Evolutionary conservation across 2,113 vertebrate genomes (phyloP), one percentile per base, ranked within the genome.

Genomic region (Craseonycteris thonglongyai): DNA sequence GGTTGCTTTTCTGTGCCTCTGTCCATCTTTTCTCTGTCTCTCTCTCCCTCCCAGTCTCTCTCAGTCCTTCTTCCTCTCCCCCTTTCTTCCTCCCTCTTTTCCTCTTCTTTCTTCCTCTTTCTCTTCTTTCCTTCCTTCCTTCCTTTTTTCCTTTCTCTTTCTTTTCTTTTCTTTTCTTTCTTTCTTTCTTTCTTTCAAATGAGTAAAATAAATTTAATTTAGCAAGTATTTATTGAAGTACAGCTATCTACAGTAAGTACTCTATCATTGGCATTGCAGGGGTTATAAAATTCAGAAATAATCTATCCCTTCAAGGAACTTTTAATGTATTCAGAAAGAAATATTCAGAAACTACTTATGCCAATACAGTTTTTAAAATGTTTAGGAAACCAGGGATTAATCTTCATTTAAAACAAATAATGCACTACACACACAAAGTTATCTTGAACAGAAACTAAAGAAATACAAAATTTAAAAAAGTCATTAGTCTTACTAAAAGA

Each of bases 331-430:
- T 91, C 30, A 58, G 42, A 90, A 68, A 79, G 5, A 89, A 95
- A 86, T 86, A 54, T 56, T 24, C 7, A 90, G 51, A 76, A 91
- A 69, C 12, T 68, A 90, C 85, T 74, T 88, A 76, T 18, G 42
- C 56, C 35, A 89, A 61, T 38, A 72, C 6, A 93, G 45, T 71
- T n/a, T 42, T 56, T 86, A 40, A 94, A n/a, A 68, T 85, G 5
- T 35, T 91, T 88, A 18, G 9, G 10, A 33, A 90, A 49, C 5
- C 61, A 19, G n/a, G 87, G 14, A 86, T 88, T 89, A 85, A 91
- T 72, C 65, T 93, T 85, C 9, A n/a, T 51, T 85, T 86, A 89
- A 83, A 88, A 45, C 11, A 83, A 93, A 82, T 68, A 81, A 63
- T 75, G 2, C 15, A 66, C 22, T 0, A 33, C 35, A 24, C 19